Evolutionary conservation across 2,113 vertebrate species (phyloP).

Genomic region (Phylloscopus trochiloides): DNA sequence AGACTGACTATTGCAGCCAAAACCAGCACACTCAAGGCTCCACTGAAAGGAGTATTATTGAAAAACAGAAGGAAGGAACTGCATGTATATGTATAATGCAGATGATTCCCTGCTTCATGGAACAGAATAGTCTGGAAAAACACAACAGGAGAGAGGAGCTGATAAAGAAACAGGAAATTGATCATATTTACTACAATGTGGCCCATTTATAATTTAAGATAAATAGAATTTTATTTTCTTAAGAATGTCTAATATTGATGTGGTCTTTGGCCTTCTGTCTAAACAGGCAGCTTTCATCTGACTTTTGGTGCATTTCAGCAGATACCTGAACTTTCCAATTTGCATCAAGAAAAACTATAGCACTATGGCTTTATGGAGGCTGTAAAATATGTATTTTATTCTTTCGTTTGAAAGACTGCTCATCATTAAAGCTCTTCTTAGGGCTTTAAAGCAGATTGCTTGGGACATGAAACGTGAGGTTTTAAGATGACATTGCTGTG

Average conservation of each 20-base stretch:
- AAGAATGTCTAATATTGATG: not conserved
- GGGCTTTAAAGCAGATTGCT: not conserved
- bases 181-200: not conserved
- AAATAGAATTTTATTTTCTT: not conserved
- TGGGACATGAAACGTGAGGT: not conserved
- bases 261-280: not conserved
- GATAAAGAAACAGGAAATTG: not conserved
- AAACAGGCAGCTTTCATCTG: not conserved
- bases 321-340: not conserved
- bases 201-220: not conserved
- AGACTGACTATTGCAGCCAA: not conserved
- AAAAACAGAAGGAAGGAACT: not conserved
- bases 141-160: not conserved
- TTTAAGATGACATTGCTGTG: not conserved
- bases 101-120: not conserved
- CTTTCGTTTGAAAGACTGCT: constrained; percentile 4
- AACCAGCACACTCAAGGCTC: not conserved
- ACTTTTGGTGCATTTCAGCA: not conserved
- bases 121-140: not conserved
- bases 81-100: not conserved
- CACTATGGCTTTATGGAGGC: not conserved
- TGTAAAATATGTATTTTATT: not conserved
- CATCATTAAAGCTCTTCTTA: constrained; percentile 10
- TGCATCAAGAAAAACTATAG: not conserved
- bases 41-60: not conserved